Base-by-base conservation (phyloP, 2,888 invertebrate genomes). In the Colletes collaris region DNA sequence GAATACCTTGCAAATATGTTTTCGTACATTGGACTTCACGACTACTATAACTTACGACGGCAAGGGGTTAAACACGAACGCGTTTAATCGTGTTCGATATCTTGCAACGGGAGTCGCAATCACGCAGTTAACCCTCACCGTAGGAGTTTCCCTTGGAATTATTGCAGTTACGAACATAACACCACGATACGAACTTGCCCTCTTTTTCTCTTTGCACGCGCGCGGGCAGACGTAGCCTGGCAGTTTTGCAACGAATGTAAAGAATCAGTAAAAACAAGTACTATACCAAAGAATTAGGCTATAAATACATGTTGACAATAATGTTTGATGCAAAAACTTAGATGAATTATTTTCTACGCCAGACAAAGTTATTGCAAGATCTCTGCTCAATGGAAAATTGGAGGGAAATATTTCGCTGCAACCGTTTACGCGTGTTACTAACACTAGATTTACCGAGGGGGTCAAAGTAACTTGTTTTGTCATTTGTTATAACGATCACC, bases 301-400 rank as follows among this genome's bases (percentile, higher is more conserved):
- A 70, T 73, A 84, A 77, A 84, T 75, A 68, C 70, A 70, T 72
- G 60, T 68, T 72, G 86, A 86, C 86, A 86, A 86, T 86, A 86
- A 86, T 73, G 65, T 67, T 69, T 53, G 60, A 82, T 76, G 67
- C 46, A 56, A 75, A 68, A 59, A 56, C 46, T 58, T 60, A 64
- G 63, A 72, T 60, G 65, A n/a, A 76, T 50, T 85, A 82, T 85
- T 79, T 85, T 85, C 59, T 74, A 79, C 63, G 62, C 70, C 52
- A 55, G 35, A 58, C 27, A 50, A 7, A 8, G 50, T 55, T 50
- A 66, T 5, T 3, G 13, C 5, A 40, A 27, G 49, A 62, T 76
- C 76, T 58, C n/a, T 10, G 40, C 27, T 58, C 19, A 44, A 40
- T 63, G 27, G 37, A 56, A 59, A n/a, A n/a, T 65, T 52, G 52